These are phyloP conservation scores for Caenorhabditis becei DNA, from an alignment of 2,888 invertebrate genomes.

Conservation along the genomic window DNA sequence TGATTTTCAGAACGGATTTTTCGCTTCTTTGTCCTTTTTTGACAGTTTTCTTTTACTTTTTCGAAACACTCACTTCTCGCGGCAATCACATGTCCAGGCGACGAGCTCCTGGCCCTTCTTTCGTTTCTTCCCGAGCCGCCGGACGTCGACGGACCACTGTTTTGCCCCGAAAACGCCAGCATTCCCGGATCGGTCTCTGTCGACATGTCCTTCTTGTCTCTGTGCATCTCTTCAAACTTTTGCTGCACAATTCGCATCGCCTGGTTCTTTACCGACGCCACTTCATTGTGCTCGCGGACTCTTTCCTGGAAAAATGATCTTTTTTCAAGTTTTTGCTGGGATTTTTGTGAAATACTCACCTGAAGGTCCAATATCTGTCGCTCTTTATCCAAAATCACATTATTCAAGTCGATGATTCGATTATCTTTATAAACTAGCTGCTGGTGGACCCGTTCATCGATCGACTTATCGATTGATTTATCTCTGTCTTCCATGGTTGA, in stretches of 20 bases:
- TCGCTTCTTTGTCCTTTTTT: background rate
- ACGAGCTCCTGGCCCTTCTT: slow-evolving; percentile 56
- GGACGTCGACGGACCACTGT: slow-evolving; percentile 29
- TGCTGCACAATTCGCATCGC: slow-evolving; percentile 78
- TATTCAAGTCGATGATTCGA: slow-evolving; percentile 86
- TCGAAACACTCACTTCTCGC: slow-evolving; percentile 49
- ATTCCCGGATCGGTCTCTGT: slow-evolving; percentile 67
- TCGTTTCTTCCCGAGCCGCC: slow-evolving; percentile 7
- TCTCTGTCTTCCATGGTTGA: background rate
- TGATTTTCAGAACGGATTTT: no score
- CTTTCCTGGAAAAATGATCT: no score
- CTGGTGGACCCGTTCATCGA: slow-evolving; percentile 70
- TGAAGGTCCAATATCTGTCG: slow-evolving; percentile 88
- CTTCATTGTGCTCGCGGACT: slow-evolving; percentile 77
- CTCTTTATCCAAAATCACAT: slow-evolving; percentile 88
- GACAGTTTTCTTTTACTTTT: background rate
- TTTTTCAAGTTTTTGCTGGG: no score
- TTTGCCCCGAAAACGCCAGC: slow-evolving; percentile 5
- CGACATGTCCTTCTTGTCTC: slow-evolving; percentile 62
- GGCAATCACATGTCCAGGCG: slow-evolving; percentile 68
- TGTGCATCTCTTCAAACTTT: slow-evolving; percentile 69
- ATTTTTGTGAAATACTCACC: slow-evolving; percentile 83
- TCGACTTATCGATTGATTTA: slow-evolving; percentile 20
- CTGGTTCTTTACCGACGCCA: slow-evolving; percentile 76
- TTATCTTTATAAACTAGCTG: slow-evolving; percentile 83